Percentiles rank a stretch among this genome's conserved stretches.
phyloP scores from a whole-genome alignment of 2,888 invertebrate genomes.

The Hylaea fasciaria region DNA sequence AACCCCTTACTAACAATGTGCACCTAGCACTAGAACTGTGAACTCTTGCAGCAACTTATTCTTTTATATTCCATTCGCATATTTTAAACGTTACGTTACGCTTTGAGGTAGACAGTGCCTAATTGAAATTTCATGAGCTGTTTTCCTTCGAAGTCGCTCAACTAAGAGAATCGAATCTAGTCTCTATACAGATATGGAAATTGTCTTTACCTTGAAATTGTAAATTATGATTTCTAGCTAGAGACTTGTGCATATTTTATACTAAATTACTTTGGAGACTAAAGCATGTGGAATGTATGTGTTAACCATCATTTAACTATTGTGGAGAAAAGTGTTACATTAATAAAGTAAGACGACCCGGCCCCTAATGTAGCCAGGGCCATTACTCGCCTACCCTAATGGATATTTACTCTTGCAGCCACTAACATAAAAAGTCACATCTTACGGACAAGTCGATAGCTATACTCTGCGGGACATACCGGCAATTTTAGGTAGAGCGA shows the following conservation, averaged over 20 bases:
- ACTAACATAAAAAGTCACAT: conserved; percentile 72
- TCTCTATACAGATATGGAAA: conserved; percentile 14
- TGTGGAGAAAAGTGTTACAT: conserved; percentile 51
- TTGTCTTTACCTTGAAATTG: conserved; percentile 4
- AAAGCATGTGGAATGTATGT: conserved; percentile 36
- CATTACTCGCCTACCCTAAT: conserved; percentile 72
- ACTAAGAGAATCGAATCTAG: neutral
- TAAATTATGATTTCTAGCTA: neutral
- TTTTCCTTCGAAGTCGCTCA: conserved; percentile 32
- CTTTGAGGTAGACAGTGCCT: conserved; percentile 34
- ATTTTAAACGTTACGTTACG: conserved; percentile 10
- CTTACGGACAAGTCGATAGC: conserved; percentile 62
- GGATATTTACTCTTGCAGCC: conserved; percentile 70
- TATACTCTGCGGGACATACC: conserved; percentile 24
- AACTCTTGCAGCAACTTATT: conserved; percentile 23
- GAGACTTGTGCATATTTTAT: too few relatives aligned
- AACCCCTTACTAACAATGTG: conserved; percentile 30
- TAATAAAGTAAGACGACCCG: conserved; percentile 64
- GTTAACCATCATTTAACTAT: conserved; percentile 29
- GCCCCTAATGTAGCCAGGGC: conserved; percentile 64
- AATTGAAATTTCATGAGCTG: conserved; percentile 48
- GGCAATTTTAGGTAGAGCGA: neutral
- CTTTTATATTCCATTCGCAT: conserved; percentile 29
- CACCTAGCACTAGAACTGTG: conserved; percentile 14
- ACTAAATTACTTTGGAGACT: conserved; percentile 14